phyloP scores from a whole-genome alignment of 92 coral and sea anemone species.

The Isaurus tuberculatus region DNA sequence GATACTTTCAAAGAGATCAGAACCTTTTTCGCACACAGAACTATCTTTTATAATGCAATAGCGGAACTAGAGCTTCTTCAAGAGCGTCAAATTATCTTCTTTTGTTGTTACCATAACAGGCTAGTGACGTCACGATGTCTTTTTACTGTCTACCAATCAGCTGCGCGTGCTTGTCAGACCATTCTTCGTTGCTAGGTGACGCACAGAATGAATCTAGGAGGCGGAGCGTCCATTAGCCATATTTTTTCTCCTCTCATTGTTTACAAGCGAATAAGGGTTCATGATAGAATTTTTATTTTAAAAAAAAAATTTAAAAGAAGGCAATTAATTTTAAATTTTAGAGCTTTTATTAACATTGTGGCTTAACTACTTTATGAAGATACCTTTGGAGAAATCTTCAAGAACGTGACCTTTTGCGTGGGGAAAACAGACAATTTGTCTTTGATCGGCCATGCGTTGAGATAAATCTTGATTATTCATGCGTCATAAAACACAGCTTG shows the following conservation, averaged over 20 bases:
- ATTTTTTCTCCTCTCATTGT: conserved; percentile 27
- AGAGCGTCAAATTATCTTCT: conserved; percentile 46
- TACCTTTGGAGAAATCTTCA: conserved; percentile 9
- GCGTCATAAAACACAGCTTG: background rate
- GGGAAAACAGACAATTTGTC: conserved; percentile 40
- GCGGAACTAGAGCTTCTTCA: conserved; percentile 44
- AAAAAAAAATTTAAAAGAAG: background rate
- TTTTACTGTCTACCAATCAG: conserved; percentile 35
- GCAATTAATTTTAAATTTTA: background rate
- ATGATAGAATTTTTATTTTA: background rate
- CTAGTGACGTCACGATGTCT: conserved; percentile 47
- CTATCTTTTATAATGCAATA: conserved; percentile 23
- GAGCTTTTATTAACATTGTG: background rate
- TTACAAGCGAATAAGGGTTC: conserved; percentile 17
- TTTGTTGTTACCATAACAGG: conserved; percentile 54
- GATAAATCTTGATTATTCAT: conserved; percentile 31
- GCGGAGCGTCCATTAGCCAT: conserved; percentile 45
- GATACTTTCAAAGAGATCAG: conserved; percentile 2
- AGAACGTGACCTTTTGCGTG: conserved; percentile 29
- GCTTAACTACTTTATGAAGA: background rate
- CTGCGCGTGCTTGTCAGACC: conserved; percentile 52
- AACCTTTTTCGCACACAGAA: conserved; percentile 17
- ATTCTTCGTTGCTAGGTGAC: conserved; percentile 47
- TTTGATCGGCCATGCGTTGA: conserved; percentile 57
- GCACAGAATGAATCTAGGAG: conserved; percentile 12